Evolutionary conservation across 2,797 vertebrate genomes (phyloP).

Genomic region (Rhinella marina): DNA sequence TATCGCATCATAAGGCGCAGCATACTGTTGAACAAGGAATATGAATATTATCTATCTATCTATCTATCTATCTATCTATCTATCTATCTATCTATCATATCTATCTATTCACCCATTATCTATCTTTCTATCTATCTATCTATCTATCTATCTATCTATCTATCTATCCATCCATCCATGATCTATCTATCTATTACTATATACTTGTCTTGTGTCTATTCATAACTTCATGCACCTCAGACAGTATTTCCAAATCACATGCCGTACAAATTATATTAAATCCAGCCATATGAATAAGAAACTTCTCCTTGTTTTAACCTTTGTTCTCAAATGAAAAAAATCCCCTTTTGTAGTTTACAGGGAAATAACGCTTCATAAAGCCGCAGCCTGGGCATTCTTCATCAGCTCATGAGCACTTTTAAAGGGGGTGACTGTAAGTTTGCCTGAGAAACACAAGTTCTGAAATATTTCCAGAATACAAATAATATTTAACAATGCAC

Average conservation of each 20-base stretch:
- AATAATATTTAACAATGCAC: slow-evolving; percentile 61
- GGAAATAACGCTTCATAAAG: slow-evolving; percentile 72
- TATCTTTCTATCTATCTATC: too few relatives aligned
- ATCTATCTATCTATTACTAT: too few relatives aligned
- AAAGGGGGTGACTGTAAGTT: slow-evolving; percentile 65
- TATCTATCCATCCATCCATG: fast-evolving
- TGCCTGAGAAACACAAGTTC: slow-evolving; percentile 64
- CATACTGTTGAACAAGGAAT: too few relatives aligned
- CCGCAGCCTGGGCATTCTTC: slow-evolving; percentile 66
- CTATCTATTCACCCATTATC: too few relatives aligned
- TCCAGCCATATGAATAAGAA: slow-evolving; percentile 61
- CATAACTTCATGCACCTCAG: not conserved
- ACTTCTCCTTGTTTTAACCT: slow-evolving; percentile 69
- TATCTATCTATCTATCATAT: too few relatives aligned
- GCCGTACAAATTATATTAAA: not conserved
- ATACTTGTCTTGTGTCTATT: not conserved
- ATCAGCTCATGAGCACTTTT: slow-evolving; percentile 63
- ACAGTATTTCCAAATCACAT: not conserved
- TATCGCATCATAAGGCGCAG: too few relatives aligned
- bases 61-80: too few relatives aligned
- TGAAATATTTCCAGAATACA: slow-evolving; percentile 60
- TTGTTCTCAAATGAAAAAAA: slow-evolving; percentile 68
- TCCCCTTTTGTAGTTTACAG: slow-evolving; percentile 73
- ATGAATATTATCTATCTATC: too few relatives aligned
- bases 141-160: too few relatives aligned